Conservation (phyloP, 2,113 vertebrate genomes). For the Syngnathus typhle region DNA sequence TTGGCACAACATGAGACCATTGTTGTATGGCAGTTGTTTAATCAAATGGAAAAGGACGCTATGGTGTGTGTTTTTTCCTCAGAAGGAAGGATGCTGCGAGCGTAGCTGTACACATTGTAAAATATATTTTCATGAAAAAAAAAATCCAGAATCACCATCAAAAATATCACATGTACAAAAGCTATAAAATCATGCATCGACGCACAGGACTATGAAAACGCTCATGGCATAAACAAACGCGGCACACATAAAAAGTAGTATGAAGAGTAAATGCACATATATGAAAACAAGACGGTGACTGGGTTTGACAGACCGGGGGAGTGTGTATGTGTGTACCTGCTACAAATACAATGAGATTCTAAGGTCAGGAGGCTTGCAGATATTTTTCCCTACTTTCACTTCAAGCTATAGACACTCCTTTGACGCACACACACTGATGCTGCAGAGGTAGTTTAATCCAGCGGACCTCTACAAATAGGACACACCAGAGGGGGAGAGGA, state of each 20-base stretch:
- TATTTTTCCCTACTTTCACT: slow-evolving; percentile 33
- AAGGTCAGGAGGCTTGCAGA: slow-evolving; percentile 44
- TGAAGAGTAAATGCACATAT: slow-evolving; percentile 33
- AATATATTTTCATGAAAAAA: neutral
- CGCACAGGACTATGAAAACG: slow-evolving; percentile 29
- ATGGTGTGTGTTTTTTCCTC: neutral
- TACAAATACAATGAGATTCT: slow-evolving; percentile 43
- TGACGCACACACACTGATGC: slow-evolving; percentile 1
- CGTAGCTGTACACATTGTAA: too few relatives aligned
- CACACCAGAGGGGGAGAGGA: slow-evolving; percentile 14
- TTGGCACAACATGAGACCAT: neutral
- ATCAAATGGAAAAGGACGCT: neutral
- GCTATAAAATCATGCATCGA: slow-evolving; percentile 10
- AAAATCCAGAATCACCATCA: slow-evolving; percentile 1
- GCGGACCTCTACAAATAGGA: slow-evolving; percentile 35
- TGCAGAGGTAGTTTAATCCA: slow-evolving; percentile 27
- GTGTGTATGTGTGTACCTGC: slow-evolving; percentile 23
- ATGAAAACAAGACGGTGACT: slow-evolving; percentile 45
- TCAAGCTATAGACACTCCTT: slow-evolving; percentile 42
- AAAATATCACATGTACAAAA: neutral
- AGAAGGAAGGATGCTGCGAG: neutral
- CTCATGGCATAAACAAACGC: slow-evolving; percentile 59
- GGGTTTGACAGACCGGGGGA: slow-evolving; percentile 39
- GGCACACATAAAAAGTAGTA: slow-evolving; percentile 29
- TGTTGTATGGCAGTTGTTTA: neutral